Conservation (phyloP, 2,888 invertebrate species). For the Sphaeridia pumilis region DNA sequence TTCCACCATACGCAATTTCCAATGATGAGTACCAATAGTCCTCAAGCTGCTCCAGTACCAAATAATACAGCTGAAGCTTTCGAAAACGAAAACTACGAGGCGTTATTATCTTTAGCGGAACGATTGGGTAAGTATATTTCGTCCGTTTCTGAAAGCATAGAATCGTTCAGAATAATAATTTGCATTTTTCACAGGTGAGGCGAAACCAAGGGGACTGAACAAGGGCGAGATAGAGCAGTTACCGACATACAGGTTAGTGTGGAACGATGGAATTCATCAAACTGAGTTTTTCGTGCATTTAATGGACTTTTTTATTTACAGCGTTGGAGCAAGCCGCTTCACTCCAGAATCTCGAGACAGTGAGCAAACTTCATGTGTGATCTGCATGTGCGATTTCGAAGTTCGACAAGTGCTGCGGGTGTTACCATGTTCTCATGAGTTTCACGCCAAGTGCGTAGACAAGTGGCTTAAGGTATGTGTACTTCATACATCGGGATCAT, state of each 20-base stretch:
- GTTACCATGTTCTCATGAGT: slow-evolving; percentile 88
- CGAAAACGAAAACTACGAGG: slow-evolving; percentile 81
- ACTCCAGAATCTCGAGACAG: slow-evolving; percentile 48
- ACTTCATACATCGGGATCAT: too few relatives aligned
- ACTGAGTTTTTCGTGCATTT: too few relatives aligned
- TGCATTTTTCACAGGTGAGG: slow-evolving; percentile 57
- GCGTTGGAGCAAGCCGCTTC: slow-evolving; percentile 38
- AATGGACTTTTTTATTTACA: slow-evolving; percentile 12
- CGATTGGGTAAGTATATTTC: slow-evolving; percentile 62
- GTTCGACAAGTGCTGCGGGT: slow-evolving; percentile 77
- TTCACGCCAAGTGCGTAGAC: slow-evolving; percentile 93
- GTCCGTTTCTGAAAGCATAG: too few relatives aligned
- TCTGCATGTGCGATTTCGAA: slow-evolving; percentile 97
- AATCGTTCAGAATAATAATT: too few relatives aligned
- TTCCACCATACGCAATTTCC: slow-evolving; percentile 21
- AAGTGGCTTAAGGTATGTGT: slow-evolving; percentile 73
- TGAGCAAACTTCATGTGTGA: slow-evolving; percentile 86
- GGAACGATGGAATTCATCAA: too few relatives aligned
- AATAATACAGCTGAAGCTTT: slow-evolving; percentile 50
- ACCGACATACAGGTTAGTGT: slow-evolving; percentile 69
- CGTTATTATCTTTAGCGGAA: slow-evolving; percentile 79
- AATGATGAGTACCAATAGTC: slow-evolving; percentile 17
- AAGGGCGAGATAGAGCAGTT: slow-evolving; percentile 81
- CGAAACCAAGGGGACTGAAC: slow-evolving; percentile 78
- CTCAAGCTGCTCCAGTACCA: slow-evolving; percentile 16